phyloP scores from a whole-genome alignment of 2,797 vertebrate species.

The Takifugu ocellatus region DNA sequence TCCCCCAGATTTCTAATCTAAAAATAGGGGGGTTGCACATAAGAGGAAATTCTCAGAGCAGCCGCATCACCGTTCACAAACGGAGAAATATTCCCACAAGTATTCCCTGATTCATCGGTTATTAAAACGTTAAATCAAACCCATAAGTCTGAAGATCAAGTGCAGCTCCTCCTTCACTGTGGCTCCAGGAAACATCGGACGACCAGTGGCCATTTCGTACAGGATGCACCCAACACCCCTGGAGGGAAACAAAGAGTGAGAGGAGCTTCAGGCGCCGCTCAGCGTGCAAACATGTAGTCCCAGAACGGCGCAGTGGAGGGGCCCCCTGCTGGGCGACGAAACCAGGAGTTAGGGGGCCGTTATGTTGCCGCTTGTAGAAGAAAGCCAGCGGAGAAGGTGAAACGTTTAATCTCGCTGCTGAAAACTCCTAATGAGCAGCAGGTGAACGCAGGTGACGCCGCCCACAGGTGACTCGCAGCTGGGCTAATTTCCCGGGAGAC shows the following conservation, averaged over 20 bases:
- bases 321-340: slow-evolving; percentile 16
- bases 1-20: too few species aligned
- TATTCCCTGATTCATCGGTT: too few species aligned
- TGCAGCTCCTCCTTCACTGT: slow-evolving; percentile 95
- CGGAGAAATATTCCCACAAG: too few species aligned
- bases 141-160: slow-evolving; percentile 89
- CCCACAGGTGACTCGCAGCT: neutral
- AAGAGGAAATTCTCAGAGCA: too few species aligned
- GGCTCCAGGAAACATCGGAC: slow-evolving; percentile 94
- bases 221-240: slow-evolving; percentile 96
- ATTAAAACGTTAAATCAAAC: slow-evolving; percentile 51
- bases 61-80: too few species aligned
- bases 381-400: neutral
- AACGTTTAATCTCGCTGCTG: slow-evolving; percentile 8
- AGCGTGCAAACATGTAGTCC: too few species aligned
- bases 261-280: neutral
- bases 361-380: too few species aligned
- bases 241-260: slow-evolving; percentile 9
- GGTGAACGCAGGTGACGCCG: neutral
- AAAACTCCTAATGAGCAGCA: slow-evolving; percentile 26
- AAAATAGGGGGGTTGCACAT: too few species aligned
- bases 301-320: slow-evolving; percentile 8
- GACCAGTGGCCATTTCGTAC: slow-evolving; percentile 93
- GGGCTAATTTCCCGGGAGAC: too few species aligned
- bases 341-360: neutral